Conservation (phyloP, 2,113 vertebrate genomes). For the Mus spicilegus region DNA sequence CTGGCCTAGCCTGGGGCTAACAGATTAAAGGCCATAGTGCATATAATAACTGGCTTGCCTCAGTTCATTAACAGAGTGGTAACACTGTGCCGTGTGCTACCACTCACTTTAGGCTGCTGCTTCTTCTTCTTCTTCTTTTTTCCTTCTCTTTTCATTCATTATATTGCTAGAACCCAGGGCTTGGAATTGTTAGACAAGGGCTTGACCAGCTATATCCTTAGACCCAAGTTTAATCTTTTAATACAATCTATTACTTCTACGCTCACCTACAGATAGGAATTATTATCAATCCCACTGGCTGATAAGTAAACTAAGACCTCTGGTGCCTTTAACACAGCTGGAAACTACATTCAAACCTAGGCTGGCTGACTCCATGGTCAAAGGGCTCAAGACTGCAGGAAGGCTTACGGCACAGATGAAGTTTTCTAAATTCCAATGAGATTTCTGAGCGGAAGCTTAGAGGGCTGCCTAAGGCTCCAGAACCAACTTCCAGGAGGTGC, state of each 20-base stretch:
- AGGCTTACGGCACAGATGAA: not conserved
- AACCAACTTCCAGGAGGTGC: not conserved
- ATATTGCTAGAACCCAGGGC: not conserved
- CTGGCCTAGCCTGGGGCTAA: conserved; percentile 45
- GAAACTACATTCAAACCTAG: not conserved
- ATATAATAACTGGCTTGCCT: not conserved
- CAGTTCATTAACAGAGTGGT: not conserved
- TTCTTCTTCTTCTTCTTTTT: no score
- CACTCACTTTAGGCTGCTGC: not conserved
- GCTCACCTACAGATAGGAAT: not conserved
- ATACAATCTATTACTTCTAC: not conserved
- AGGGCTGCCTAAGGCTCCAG: not conserved
- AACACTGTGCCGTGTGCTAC: not conserved
- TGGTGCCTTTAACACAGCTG: not conserved
- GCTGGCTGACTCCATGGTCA: not conserved
- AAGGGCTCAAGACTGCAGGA: fast-evolving
- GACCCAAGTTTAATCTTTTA: not conserved
- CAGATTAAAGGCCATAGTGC: conserved; percentile 59
- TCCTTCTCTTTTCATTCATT: not conserved
- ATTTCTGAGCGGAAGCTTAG: not conserved
- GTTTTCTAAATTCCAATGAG: not conserved
- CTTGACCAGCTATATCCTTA: not conserved
- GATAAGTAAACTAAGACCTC: conserved; percentile 35
- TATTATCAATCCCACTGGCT: conserved; percentile 15
- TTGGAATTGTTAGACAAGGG: not conserved